A percentile compares a stretch with the other conserved stretches of the same genome.
Conservation (phyloP, 2,797 vertebrate genomes). For the Balearica regulorum region DNA sequence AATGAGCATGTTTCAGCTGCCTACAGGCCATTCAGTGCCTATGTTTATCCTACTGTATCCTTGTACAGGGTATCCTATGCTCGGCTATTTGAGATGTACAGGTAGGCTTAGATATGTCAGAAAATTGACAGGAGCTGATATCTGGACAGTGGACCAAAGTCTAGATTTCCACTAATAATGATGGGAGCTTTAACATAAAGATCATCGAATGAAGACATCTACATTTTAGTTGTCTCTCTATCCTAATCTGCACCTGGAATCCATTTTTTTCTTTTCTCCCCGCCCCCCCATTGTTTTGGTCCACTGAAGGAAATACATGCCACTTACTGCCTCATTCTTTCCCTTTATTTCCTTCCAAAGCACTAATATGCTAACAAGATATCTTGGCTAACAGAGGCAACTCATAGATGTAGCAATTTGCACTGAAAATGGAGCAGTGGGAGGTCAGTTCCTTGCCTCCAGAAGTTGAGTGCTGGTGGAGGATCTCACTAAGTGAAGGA, state of each 20-base stretch:
- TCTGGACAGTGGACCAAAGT: not conserved
- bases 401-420: not conserved
- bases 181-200: not conserved
- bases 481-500: not conserved
- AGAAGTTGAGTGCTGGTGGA: not conserved
- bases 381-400: not conserved
- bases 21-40: not conserved
- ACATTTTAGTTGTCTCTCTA: not conserved
- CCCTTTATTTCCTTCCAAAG: not conserved
- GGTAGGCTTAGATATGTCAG: not conserved
- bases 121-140: not conserved
- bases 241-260: not conserved
- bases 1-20: not conserved
- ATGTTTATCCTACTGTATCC: not conserved
- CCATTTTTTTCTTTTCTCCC: not conserved
- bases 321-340: not conserved
- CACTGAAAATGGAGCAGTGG: not conserved
- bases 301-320: not conserved
- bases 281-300: not conserved
- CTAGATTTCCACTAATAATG: not conserved
- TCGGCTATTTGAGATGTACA: not conserved
- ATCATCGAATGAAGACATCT: not conserved
- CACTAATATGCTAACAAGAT: not conserved
- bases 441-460: not conserved
- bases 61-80: not conserved